Conservation (phyloP, 2,113 vertebrate species). For the Sigmodon hispidus region DNA sequence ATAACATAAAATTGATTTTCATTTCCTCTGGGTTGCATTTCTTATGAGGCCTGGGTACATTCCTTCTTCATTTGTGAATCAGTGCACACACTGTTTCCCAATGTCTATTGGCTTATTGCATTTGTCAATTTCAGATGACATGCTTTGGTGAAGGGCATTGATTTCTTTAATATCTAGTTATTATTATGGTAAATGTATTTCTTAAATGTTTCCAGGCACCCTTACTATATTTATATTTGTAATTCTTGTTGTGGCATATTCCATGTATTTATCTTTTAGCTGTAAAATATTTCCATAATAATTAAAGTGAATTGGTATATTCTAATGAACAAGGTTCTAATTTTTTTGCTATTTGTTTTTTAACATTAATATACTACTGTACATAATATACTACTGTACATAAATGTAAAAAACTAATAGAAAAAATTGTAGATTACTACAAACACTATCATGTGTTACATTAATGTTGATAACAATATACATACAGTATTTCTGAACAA, state of each 20-base stretch:
- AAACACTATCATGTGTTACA: not conserved
- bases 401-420: too few relatives aligned
- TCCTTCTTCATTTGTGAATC: not conserved
- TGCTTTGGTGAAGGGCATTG: not conserved
- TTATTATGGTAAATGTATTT: not conserved
- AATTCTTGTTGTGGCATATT: not conserved
- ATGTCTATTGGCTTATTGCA: not conserved
- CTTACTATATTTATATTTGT: not conserved
- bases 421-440: not conserved
- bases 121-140: not conserved
- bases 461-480: not conserved
- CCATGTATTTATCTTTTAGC: not conserved
- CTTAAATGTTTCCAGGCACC: not conserved
- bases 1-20: slow-evolving; percentile 5
- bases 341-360: not conserved
- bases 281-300: not conserved
- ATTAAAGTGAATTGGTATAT: not conserved
- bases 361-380: not conserved
- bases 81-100: not conserved
- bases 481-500: not conserved
- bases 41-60: rapidly evolving
- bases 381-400: too few relatives aligned
- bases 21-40: not conserved
- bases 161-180: not conserved
- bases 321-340: not conserved